phyloP scores from a whole-genome alignment of 1,140 invertebrate species.

The Vanessa atalanta region DNA sequence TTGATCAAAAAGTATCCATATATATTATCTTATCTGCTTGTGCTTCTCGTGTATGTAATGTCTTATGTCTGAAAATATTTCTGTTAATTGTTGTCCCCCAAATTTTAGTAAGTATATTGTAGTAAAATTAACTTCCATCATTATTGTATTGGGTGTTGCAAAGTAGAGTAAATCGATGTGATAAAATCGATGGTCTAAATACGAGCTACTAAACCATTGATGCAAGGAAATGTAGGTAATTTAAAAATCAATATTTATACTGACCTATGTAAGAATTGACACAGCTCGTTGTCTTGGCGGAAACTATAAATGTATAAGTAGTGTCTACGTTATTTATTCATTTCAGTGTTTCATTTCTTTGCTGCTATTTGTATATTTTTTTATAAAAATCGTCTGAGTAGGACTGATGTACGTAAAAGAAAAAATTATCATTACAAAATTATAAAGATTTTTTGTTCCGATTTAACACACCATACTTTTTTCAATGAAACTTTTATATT shows the following conservation, averaged over 20 bases:
- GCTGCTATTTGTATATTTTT: too few species aligned
- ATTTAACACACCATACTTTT: not conserved
- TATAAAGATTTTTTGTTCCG: not conserved
- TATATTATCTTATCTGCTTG: too few species aligned
- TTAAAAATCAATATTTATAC: slow-evolving; percentile 32
- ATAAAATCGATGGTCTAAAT: slow-evolving; percentile 8
- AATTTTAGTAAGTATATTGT: not conserved
- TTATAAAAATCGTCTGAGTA: too few species aligned
- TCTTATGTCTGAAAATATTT: too few species aligned
- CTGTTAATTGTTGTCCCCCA: too few species aligned
- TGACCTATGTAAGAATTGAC: slow-evolving; percentile 16
- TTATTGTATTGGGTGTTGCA: not conserved
- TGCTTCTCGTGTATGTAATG: too few species aligned
- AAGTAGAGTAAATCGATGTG: slow-evolving; percentile 10
- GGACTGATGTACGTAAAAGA: too few species aligned
- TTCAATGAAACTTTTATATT: not conserved
- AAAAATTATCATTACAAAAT: too few species aligned
- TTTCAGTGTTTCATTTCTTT: too few species aligned
- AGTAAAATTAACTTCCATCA: not conserved
- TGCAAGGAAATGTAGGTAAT: slow-evolving; percentile 27
- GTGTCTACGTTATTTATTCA: too few species aligned
- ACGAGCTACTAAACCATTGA: slow-evolving; percentile 29
- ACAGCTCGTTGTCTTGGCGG: not conserved
- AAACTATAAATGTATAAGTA: not conserved
- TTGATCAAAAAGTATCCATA: too few species aligned